phyloP scores from a whole-genome alignment of 2,113 vertebrate species.

The Sceloporus undulatus region DNA sequence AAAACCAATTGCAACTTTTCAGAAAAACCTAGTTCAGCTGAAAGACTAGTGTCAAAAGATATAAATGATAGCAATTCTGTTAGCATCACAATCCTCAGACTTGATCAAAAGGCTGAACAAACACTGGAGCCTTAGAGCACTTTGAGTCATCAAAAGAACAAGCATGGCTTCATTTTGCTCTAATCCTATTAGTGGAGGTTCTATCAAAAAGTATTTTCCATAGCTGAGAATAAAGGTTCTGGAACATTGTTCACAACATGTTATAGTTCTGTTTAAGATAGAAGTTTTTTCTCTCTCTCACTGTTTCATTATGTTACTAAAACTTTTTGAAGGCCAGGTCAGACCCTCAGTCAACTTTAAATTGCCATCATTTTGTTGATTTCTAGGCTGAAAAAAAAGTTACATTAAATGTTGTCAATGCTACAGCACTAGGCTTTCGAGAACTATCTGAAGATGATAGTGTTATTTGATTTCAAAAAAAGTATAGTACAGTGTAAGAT shows the following conservation, averaged over 20 bases:
- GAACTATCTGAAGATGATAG: not conserved
- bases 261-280: slow-evolving; percentile 13
- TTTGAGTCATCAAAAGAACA: slow-evolving; percentile 68
- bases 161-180: slow-evolving; percentile 55
- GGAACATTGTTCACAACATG: slow-evolving; percentile 55
- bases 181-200: slow-evolving; percentile 66
- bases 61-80: slow-evolving; percentile 65
- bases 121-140: slow-evolving; percentile 62
- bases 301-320: not conserved
- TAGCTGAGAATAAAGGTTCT: slow-evolving; percentile 56
- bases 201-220: slow-evolving; percentile 52
- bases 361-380: not conserved
- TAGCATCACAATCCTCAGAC: slow-evolving; percentile 54
- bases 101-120: slow-evolving; percentile 72
- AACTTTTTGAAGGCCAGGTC: not conserved
- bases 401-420: not conserved
- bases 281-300: not conserved
- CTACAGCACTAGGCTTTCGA: not conserved
- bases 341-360: not conserved
- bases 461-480: not conserved
- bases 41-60: slow-evolving; percentile 50
- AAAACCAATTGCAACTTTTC: not conserved
- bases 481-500: not conserved
- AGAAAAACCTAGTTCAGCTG: slow-evolving; percentile 48
- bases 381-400: not conserved